Conservation (phyloP, 2,888 invertebrate species). For the Anorthoa munda region DNA sequence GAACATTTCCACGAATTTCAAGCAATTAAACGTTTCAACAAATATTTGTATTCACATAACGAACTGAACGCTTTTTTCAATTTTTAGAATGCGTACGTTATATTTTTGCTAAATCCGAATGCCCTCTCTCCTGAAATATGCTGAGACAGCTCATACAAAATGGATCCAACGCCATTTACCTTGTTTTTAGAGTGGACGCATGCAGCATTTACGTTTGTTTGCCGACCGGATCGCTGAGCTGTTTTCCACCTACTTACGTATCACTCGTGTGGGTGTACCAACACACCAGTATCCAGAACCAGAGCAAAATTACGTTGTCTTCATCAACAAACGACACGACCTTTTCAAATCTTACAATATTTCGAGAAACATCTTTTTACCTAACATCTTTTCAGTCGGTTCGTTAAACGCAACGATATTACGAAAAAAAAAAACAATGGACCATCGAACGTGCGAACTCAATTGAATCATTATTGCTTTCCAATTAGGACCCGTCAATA, state of each 20-base stretch:
- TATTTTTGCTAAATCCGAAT: conserved; percentile 66
- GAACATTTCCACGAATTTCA: conserved; percentile 42
- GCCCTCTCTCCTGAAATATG: conserved; percentile 64
- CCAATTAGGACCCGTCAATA: conserved; percentile 58
- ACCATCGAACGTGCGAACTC: conserved; percentile 26
- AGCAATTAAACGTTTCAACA: conserved; percentile 57
- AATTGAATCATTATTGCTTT: conserved; percentile 51
- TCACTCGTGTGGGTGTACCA: conserved; percentile 17
- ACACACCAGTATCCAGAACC: background rate
- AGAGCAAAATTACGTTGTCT: conserved; percentile 31
- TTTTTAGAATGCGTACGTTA: conserved; percentile 76
- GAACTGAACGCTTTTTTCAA: conserved; percentile 71
- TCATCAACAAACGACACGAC: conserved; percentile 11
- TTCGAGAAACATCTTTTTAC: conserved; percentile 32
- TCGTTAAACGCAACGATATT: conserved; percentile 45
- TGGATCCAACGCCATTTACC: conserved; percentile 75
- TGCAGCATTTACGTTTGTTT: conserved; percentile 68
- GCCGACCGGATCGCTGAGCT: conserved; percentile 56
- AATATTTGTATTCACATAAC: conserved; percentile 57
- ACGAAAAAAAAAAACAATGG: conserved; percentile 38
- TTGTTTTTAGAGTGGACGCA: conserved; percentile 72
- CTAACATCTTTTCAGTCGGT: conserved; percentile 40
- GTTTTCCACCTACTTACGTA: conserved; percentile 40
- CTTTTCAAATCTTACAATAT: conserved; percentile 25
- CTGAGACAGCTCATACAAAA: conserved; percentile 83